Conservation (phyloP, 2,113 vertebrate species). For the Psephotus haematonotus region DNA sequence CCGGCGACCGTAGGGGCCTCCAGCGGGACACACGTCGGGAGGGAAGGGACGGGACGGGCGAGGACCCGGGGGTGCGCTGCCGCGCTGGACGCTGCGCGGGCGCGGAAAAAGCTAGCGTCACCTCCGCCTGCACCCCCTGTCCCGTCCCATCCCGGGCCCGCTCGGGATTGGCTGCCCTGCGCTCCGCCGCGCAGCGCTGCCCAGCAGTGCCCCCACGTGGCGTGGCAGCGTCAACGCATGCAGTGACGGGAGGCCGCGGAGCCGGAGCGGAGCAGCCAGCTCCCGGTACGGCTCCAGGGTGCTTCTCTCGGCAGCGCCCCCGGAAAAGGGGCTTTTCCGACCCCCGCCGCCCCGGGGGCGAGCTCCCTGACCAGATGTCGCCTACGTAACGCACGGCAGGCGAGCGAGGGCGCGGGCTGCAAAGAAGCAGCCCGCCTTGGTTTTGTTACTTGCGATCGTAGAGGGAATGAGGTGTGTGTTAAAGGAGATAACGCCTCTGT, state of each 20-base stretch:
- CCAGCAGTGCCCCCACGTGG: slow-evolving; percentile 73
- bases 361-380: background rate
- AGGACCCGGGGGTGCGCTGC: background rate
- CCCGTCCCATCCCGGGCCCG: background rate
- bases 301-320: too few relatives aligned
- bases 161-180: slow-evolving; percentile 44
- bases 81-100: background rate
- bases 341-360: background rate
- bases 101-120: background rate
- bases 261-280: background rate
- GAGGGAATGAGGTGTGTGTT: background rate
- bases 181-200: slow-evolving; percentile 61
- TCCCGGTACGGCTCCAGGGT: background rate
- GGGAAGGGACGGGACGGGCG: background rate
- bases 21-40: background rate
- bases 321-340: background rate
- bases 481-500: background rate
- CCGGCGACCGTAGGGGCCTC: background rate
- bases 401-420: background rate
- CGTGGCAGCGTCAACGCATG: background rate
- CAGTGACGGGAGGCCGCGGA: background rate
- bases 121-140: background rate
- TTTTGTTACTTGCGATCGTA: background rate
- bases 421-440: background rate
- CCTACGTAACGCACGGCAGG: background rate